A percentile compares a stretch with the other conserved stretches of the same genome.
These are phyloP conservation scores for Tauraco erythrolophus DNA, from an alignment of 2,113 vertebrate genomes.

Conservation along the genomic window DNA sequence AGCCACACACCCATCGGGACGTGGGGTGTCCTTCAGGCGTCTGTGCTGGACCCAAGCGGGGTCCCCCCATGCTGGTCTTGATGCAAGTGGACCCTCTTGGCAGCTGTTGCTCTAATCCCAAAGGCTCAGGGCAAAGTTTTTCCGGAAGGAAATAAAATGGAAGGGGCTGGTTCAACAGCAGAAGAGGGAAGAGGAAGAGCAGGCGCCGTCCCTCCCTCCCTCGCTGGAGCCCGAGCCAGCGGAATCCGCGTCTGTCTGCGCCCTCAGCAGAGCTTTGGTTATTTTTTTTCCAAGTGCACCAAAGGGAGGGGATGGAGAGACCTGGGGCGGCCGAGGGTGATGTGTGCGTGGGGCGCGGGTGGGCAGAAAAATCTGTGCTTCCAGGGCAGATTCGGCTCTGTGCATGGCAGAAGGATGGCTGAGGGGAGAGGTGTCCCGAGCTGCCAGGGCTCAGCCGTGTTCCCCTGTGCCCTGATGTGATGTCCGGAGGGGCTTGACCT, in stretches of 20 bases:
- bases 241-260: not conserved
- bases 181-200: not conserved
- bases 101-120: not conserved
- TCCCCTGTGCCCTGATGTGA: not conserved
- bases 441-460: not conserved
- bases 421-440: not conserved
- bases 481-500: not conserved
- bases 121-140: not conserved
- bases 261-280: not conserved
- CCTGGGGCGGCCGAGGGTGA: not conserved
- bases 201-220: not conserved
- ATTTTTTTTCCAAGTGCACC: not conserved
- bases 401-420: rapidly evolving
- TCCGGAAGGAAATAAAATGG: not conserved
- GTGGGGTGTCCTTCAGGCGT: too few species aligned
- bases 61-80: not conserved
- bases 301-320: not conserved
- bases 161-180: not conserved
- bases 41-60: too few species aligned
- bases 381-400: not conserved
- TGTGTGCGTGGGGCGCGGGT: not conserved
- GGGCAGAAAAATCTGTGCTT: not conserved
- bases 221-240: not conserved
- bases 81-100: not conserved
- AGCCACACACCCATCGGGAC: too few species aligned